Percentiles rank a stretch among this genome's conserved stretches.
Evolutionary conservation across 2,797 vertebrate genomes (phyloP).

Genomic region (Tapera naevia): DNA sequence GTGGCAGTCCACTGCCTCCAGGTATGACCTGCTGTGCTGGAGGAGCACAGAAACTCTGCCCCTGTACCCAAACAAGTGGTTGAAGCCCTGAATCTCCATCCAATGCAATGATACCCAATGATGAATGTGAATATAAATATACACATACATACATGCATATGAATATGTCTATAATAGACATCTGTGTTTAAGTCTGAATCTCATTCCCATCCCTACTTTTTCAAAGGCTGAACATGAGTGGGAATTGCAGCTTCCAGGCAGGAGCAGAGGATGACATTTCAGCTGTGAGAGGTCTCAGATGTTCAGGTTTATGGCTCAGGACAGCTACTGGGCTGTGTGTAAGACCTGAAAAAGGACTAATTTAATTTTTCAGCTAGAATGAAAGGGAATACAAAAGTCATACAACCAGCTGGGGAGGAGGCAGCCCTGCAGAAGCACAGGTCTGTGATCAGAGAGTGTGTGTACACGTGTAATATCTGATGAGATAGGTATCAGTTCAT

Average conservation of each 20-base stretch:
- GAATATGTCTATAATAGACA: accelerated
- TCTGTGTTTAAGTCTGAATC: background rate
- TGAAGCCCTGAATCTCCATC: background rate
- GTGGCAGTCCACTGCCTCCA: background rate
- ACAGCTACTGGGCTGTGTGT: background rate
- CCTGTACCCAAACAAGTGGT: background rate
- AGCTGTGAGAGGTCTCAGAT: background rate
- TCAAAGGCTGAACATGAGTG: background rate
- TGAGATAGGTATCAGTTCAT: background rate
- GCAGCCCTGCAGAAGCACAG: background rate
- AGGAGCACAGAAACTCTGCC: background rate
- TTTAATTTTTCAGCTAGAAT: background rate
- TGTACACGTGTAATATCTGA: background rate
- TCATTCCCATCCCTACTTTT: background rate
- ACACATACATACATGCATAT: too few species aligned
- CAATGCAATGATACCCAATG: accelerated
- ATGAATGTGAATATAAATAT: background rate
- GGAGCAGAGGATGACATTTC: too few species aligned
- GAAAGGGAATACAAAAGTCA: background rate
- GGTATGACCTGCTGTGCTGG: background rate
- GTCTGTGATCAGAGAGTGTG: background rate
- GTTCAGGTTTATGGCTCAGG: background rate
- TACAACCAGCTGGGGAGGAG: background rate
- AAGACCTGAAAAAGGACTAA: background rate
- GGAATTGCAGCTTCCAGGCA: background rate